Evolutionary conservation across 1,140 invertebrate genomes (phyloP).

Genomic region (Microplitis mediator): DNA sequence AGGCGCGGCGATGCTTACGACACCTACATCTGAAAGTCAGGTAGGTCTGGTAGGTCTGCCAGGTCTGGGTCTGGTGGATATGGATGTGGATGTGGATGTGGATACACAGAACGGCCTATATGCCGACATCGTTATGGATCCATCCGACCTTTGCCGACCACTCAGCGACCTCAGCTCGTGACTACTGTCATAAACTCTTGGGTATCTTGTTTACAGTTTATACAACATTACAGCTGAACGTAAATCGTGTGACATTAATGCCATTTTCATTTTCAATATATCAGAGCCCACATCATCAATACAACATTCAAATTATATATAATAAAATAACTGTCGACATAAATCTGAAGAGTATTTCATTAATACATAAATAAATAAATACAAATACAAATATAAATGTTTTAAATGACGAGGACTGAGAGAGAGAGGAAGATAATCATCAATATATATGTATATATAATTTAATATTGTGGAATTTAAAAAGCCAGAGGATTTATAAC

Average conservation of each 20-base stretch:
- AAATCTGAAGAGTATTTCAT: background rate
- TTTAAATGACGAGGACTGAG: background rate
- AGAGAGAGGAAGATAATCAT: background rate
- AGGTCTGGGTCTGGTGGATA: background rate
- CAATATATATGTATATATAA: background rate
- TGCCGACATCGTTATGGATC: background rate
- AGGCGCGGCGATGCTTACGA: conserved; percentile 17
- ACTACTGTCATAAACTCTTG: conserved; percentile 17
- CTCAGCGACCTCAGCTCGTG: conserved; percentile 17
- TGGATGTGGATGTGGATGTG: background rate
- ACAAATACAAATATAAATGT: no score
- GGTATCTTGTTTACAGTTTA: conserved; percentile 2
- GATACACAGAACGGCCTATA: background rate
- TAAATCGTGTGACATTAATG: conserved; percentile 10
- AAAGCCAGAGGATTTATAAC: background rate
- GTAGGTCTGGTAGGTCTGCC: conserved; percentile 12
- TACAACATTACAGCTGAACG: background rate
- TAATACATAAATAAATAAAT: background rate
- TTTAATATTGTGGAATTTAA: conserved; percentile 2
- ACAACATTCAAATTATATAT: conserved; percentile 1
- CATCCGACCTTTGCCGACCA: conserved; percentile 9
- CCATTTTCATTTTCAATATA: conserved; percentile 11
- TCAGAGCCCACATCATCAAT: background rate
- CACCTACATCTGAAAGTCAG: conserved; percentile 28
- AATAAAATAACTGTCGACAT: conserved; percentile 6